Evolutionary conservation across 2,797 vertebrate genomes (phyloP).

Genomic region (Danio jaintianensis): DNA sequence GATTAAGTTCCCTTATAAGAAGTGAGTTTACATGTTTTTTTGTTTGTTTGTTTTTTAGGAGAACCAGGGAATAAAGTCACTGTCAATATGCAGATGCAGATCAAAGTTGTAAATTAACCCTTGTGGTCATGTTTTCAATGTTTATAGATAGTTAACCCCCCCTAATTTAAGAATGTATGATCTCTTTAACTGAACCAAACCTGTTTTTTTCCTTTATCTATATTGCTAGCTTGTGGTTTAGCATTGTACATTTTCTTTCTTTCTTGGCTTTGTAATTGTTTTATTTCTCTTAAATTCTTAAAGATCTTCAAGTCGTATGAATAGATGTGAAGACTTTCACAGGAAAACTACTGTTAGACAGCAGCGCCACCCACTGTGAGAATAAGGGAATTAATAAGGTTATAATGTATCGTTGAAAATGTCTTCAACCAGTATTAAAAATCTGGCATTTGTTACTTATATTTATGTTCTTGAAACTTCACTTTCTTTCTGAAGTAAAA

Average conservation of each 20-base stretch:
- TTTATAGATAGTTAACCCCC: too few relatives aligned
- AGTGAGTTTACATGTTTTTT: background rate
- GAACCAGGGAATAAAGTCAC: conserved; percentile 6
- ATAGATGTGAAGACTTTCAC: background rate
- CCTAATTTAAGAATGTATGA: too few relatives aligned
- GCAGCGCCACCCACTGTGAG: conserved; percentile 13
- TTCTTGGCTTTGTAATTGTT: background rate
- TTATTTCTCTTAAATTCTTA: background rate
- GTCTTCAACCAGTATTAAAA: background rate
- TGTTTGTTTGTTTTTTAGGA: background rate
- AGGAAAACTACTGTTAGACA: background rate
- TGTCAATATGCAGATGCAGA: background rate
- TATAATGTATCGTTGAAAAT: background rate
- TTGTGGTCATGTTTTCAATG: background rate
- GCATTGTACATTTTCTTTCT: too few relatives aligned
- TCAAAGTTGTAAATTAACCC: conserved; percentile 11
- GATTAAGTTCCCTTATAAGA: too few relatives aligned
- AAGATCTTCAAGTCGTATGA: background rate
- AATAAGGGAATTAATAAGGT: background rate
- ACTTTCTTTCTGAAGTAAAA: background rate
- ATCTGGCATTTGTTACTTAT: background rate
- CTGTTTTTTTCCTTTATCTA: background rate
- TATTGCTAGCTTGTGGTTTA: background rate
- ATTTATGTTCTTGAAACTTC: background rate
- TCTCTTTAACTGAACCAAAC: background rate